These are phyloP conservation scores for Tetramorium alpestre DNA, from an alignment of 1,140 invertebrate genomes.

Conservation along the genomic window DNA sequence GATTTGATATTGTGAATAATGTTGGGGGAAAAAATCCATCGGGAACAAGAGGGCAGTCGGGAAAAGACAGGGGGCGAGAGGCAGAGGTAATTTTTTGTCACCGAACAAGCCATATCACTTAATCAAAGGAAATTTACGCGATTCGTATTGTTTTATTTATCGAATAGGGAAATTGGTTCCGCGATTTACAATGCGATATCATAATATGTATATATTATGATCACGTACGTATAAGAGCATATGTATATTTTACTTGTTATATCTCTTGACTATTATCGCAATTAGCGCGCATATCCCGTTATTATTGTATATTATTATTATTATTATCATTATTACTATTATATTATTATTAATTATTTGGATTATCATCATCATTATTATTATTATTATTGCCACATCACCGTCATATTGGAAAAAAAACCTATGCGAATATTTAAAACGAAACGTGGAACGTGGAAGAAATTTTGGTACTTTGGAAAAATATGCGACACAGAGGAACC, in stretches of 20 bases:
- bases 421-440: constrained; percentile 16
- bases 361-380: constrained; percentile 71
- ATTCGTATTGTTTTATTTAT: constrained; percentile 58
- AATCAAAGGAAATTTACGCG: constrained; percentile 76
- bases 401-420: constrained; percentile 25
- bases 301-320: constrained; percentile 80
- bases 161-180: constrained; percentile 67
- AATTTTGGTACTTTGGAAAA: constrained; percentile 67
- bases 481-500: constrained; percentile 19
- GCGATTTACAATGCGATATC: constrained; percentile 71
- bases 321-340: constrained; percentile 71
- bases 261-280: constrained; percentile 77
- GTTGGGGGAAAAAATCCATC: neutral
- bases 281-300: constrained; percentile 77
- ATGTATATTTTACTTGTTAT: constrained; percentile 82
- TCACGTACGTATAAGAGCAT: constrained; percentile 62
- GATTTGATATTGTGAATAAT: constrained; percentile 65
- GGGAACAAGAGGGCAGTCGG: constrained; percentile 2
- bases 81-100: constrained; percentile 54
- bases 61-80: neutral
- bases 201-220: constrained; percentile 57
- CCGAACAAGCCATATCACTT: constrained; percentile 74
- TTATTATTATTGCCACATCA: constrained; percentile 47
- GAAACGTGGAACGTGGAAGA: constrained; percentile 33
- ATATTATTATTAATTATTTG: constrained; percentile 66